Evolutionary conservation across 2,113 vertebrate species (phyloP).

Genomic region (Thomomys bottae): DNA sequence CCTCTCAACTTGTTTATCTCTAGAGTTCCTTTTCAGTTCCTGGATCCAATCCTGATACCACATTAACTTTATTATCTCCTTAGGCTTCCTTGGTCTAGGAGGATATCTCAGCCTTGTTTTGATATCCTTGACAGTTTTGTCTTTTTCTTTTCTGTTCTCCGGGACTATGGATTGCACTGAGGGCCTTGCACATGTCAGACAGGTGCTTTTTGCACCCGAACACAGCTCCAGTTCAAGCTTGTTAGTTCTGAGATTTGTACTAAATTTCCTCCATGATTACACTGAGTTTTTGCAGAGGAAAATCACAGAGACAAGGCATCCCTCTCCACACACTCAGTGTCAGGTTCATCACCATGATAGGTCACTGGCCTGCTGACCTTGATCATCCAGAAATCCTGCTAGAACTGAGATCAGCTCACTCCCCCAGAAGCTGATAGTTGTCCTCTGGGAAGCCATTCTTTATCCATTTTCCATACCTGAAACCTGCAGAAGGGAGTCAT

Average conservation of each 20-base stretch:
- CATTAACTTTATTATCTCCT: neutral
- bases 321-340: accelerated
- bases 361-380: neutral
- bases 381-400: no score
- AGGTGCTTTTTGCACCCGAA: no score
- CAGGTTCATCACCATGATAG: neutral
- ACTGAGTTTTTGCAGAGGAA: neutral
- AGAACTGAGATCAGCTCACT: no score
- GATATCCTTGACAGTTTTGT: neutral
- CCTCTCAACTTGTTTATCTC: neutral
- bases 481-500: neutral
- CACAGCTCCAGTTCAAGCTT: neutral
- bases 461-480: neutral
- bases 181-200: no score
- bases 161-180: no score
- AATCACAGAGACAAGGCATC: neutral
- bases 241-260: neutral
- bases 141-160: no score
- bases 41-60: neutral
- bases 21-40: neutral
- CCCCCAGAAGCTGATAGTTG: neutral
- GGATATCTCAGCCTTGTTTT: neutral
- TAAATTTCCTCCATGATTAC: neutral
- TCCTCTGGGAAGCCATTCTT: neutral
- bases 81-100: neutral